Percentiles rank a stretch among this genome's conserved stretches.
Evolutionary conservation across 2,797 vertebrate species (phyloP).

Genomic region (Ptychadena robeensis): DNA sequence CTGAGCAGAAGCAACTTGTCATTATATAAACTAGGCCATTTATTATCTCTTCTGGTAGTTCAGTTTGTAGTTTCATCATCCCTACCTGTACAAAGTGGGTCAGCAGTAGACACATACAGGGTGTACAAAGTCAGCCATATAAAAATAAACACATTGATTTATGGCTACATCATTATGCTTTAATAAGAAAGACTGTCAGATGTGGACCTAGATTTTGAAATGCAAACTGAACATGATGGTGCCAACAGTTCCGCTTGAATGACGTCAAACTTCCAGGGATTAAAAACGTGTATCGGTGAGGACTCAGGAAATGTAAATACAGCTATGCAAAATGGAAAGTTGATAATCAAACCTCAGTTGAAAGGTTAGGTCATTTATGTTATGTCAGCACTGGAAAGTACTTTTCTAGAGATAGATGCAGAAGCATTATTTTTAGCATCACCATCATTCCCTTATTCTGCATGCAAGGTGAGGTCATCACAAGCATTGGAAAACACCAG

Average conservation of each 20-base stretch:
- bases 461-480: background rate
- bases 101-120: background rate
- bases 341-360: background rate
- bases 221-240: background rate
- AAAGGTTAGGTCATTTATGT: conserved; percentile 4
- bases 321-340: conserved; percentile 19
- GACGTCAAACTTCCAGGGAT: background rate
- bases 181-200: background rate
- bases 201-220: background rate
- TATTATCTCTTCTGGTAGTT: background rate
- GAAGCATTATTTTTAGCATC: background rate
- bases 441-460: background rate
- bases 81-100: too few relatives aligned
- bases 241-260: background rate
- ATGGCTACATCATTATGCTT: background rate
- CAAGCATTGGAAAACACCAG: background rate
- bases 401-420: background rate
- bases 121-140: background rate
- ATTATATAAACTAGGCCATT: background rate
- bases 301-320: conserved; percentile 18
- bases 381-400: background rate
- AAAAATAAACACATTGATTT: background rate
- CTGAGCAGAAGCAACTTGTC: background rate
- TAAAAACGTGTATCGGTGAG: conserved; percentile 1
- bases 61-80: background rate